Percentiles rank a stretch among this genome's conserved stretches.
Conservation (phyloP, 2,888 invertebrate species). For the Pinctada fucata region DNA sequence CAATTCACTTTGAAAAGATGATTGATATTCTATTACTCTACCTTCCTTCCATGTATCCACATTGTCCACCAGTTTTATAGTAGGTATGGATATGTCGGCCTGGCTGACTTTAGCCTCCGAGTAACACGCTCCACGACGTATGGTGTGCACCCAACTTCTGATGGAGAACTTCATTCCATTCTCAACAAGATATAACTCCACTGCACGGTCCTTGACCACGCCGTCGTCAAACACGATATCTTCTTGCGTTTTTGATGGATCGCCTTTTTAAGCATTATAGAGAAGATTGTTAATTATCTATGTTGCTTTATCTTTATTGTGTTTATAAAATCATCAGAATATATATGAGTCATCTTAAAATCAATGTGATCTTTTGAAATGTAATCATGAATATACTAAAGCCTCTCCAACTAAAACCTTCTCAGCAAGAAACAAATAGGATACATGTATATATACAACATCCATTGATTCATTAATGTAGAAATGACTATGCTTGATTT, state of each 20-base stretch:
- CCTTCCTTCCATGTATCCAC: constrained; percentile 15
- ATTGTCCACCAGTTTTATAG: constrained; percentile 1
- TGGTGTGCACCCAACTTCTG: constrained; percentile 23
- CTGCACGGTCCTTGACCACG: background rate
- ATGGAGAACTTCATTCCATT: constrained; percentile 9
- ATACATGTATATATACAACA: too few relatives aligned
- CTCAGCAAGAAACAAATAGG: too few relatives aligned
- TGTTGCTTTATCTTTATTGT: too few relatives aligned
- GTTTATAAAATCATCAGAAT: too few relatives aligned
- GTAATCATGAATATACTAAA: too few relatives aligned
- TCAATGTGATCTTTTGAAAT: too few relatives aligned
- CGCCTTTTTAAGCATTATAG: background rate
- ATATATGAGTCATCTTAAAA: too few relatives aligned
- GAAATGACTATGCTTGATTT: too few relatives aligned
- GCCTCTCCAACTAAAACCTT: too few relatives aligned
- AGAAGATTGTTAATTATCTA: too few relatives aligned
- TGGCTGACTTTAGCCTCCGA: constrained; percentile 6
- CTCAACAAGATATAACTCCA: constrained; percentile 10
- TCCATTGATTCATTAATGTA: too few relatives aligned
- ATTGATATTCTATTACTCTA: background rate
- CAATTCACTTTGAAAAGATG: too few relatives aligned
- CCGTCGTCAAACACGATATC: constrained; percentile 11
- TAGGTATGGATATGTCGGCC: constrained; percentile 12
- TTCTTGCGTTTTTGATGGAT: constrained; percentile 3
- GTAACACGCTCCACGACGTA: constrained; percentile 21